Conservation (phyloP, 1,140 invertebrate species). For the Aphelenchoides avenae region DNA sequence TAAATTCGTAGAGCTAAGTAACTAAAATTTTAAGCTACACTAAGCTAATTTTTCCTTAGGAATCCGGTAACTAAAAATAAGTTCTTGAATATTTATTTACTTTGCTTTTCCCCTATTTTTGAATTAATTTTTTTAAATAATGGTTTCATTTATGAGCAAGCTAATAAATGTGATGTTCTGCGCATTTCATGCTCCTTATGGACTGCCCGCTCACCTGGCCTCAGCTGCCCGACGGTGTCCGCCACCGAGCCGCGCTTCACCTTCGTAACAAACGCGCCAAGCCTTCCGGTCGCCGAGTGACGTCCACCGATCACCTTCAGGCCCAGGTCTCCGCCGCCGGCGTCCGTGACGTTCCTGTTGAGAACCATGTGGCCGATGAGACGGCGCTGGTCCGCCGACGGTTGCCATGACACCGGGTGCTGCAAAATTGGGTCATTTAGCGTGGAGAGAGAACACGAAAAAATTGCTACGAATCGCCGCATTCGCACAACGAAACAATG, state of each 20-base stretch:
- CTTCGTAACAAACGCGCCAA: slow-evolving; percentile 88
- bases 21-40: too few species aligned
- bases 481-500: background rate
- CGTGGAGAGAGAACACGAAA: too few species aligned
- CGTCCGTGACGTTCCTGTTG: slow-evolving; percentile 72
- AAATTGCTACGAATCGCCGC: background rate
- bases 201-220: too few species aligned
- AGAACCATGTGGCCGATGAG: slow-evolving; percentile 95
- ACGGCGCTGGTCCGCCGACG: slow-evolving; percentile 78
- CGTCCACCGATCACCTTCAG: slow-evolving; percentile 90
- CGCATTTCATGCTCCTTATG: too few species aligned
- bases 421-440: slow-evolving; percentile 34
- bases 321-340: slow-evolving; percentile 65
- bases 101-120: too few species aligned
- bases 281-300: slow-evolving; percentile 68
- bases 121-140: too few species aligned
- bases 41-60: too few species aligned
- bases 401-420: slow-evolving; percentile 80
- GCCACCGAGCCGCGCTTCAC: slow-evolving; percentile 94
- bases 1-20: too few species aligned
- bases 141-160: too few species aligned
- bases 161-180: too few species aligned
- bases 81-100: too few species aligned
- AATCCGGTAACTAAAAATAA: too few species aligned
- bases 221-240: slow-evolving; percentile 84